Base-by-base conservation (phyloP, 23 tunicate species). In the Botrylloides violaceus region DNA sequence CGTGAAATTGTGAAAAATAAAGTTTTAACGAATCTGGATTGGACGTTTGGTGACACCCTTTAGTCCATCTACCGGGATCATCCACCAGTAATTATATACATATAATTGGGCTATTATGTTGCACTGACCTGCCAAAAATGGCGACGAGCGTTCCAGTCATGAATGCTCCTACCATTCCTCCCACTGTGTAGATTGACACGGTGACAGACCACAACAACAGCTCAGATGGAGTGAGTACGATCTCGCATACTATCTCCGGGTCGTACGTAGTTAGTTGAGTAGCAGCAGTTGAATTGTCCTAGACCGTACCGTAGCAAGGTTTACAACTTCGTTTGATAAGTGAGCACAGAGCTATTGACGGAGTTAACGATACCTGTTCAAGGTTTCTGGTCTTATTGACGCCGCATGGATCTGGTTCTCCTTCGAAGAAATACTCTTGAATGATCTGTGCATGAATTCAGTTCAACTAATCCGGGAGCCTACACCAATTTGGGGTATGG, bases 161-260 rank as follows among this genome's bases (percentile, higher is more conserved):
- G 35, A 65, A 76, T 2, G 99, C 87, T 0, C 99, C 99, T 2
- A 87, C 29, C 92, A 95, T 87, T 50, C 99, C 99, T 24, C 99
- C 99, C 12, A 95, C 77, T 2, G 92, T 84, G 65, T 38, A 95
- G 24, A 95, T 87, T 2, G 92, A 73, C 5, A 95, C 96, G n/a
- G 99, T 90, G 33, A 90, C 64, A 33, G 99, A 80, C 88, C 95
- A 95, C 37, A 78, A 32, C 34, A 86, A 65, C 34, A 63, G 43
- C 31, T 91, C 79, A 15, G 74, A 58, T 24, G 37, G 49, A 4
- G 83, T 71, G 20, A 78, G 58, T 27, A 59, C 35, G 6, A 73
- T 73, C 1, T 59, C 66, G 37, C 37, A 68, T 15, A 23, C n/a
- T 60, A 23, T 60, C n/a, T 60, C 65, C 18, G 65, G n/a, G 26